Evolutionary conservation across 2,888 invertebrate species (phyloP), one percentile per base, ranked within the genome.

Genomic region (Drosophila merina): DNA sequence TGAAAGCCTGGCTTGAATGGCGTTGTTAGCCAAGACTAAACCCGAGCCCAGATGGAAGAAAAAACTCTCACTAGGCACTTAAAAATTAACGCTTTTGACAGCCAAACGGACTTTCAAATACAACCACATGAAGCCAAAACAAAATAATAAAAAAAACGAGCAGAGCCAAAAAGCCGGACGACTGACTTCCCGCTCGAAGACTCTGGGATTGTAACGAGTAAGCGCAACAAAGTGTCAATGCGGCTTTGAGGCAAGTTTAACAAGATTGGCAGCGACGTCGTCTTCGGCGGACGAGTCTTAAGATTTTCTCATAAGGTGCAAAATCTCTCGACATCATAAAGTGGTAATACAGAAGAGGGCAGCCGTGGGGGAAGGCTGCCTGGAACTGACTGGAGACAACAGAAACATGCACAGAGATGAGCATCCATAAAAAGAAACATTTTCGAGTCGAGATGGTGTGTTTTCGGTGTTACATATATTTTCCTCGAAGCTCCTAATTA

Each of bases 1-100:
- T 71, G 58, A 49, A 68, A 73, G 63, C 47, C 73, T 14, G 40
- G 40, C 20, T 14, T 7, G 47, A 64, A 54, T 33, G 44, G 42
- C 56, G 70, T 75, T 67, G 66, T 79, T 75, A 71, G 63, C 63
- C 38, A 51, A 64, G 66, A 74, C 66, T 64, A 60, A 67, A 50
- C n/a, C 68, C 26, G 36, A 28, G 14, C 44, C 50, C 50, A 26
- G 48, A 36, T 63, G 73, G 68, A 76, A 64, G 68, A 56, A 76
- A 82, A 88, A 83, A 86, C 85, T 85, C 88, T 85, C 87, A 80
- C 85, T 88, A 79, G 78, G 75, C 84, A 86, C 86, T 86, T 84
- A 88, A 83, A 88, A 88, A 84, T 85, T 85, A 88, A 85, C 87
- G 81, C 88, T 88, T 86, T 84, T 84, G 88, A 84, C 88, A 86